Base-by-base conservation (phyloP, 2,113 vertebrate genomes). In the Mola mola region DNA sequence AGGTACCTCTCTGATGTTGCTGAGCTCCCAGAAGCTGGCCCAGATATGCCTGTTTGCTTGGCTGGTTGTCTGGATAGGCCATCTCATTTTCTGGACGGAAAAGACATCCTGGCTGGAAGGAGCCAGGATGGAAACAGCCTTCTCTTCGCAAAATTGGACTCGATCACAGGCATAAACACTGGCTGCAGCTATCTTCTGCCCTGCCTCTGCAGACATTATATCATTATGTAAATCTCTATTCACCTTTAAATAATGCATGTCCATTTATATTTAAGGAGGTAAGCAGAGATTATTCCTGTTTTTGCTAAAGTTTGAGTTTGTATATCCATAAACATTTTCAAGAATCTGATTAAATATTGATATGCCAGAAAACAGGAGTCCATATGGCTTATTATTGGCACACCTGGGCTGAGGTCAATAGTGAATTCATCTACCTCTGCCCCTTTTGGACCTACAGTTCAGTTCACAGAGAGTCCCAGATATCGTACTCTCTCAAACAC, bases 31-130 rank as follows among this genome's bases (percentile, higher is more conserved):
- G 75, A 31, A 57, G 62, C 62, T 86, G 83, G 75, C 87, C 83
- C 79, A 81, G 68, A 82, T 84, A 85, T 74, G 75, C 73, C 72
- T 67, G 78, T 71, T 77, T 82, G 73, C 46, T 57, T 81, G 52
- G 60, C 66, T 69, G 73, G 36, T 56, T 74, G 55, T 50, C 31
- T 61, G 65, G 50, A 40, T 71, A 43, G 59, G 66, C 62, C 56
- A 63, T 75, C 69, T 79, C 64, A 66, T 82, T 72, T 34, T 44
- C 67, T 79, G 68, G 56, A 52, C 55, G 57, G 21, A 55, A 72
- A 75, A 53, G 81, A 66, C 50, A 46, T 71, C 25, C 55, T 64
- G 48, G 43, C 42, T 69, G 42, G 43, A 69, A 62, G 53, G 25
- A 64, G 60, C 6, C 64, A 62, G 47, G 60, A 41, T 43, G 34